These are phyloP conservation scores for Hemibagrus guttatus DNA, from an alignment of 2,797 vertebrate species.

Conservation along the genomic window DNA sequence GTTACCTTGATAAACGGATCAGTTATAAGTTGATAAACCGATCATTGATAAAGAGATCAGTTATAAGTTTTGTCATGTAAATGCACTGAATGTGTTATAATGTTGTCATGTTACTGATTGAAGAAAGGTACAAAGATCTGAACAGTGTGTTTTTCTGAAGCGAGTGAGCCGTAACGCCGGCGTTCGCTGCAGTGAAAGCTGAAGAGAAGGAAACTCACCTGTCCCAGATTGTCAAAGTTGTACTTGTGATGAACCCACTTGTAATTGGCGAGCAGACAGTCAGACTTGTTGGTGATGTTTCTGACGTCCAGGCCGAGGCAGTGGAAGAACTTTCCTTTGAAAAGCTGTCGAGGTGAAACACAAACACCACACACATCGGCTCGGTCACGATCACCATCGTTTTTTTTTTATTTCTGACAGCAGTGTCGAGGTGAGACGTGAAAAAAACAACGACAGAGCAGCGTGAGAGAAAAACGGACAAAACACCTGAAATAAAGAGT, in stretches of 20 bases:
- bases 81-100: too few species aligned
- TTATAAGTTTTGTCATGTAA: too few species aligned
- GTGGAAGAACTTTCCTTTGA: slow-evolving; percentile 98
- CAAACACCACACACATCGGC: slow-evolving; percentile 26
- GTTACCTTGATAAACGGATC: too few species aligned
- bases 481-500: not conserved
- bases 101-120: too few species aligned
- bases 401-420: slow-evolving; percentile 14
- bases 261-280: slow-evolving; percentile 91
- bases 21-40: too few species aligned
- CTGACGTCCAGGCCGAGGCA: slow-evolving; percentile 90
- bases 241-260: slow-evolving; percentile 99
- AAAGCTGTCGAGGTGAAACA: slow-evolving; percentile 79
- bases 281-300: slow-evolving; percentile 95
- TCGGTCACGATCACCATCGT: slow-evolving; percentile 30
- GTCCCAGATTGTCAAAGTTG: slow-evolving; percentile 97
- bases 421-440: not conserved
- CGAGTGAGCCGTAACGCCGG: too few species aligned
- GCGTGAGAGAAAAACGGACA: not conserved
- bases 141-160: too few species aligned
- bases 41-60: too few species aligned
- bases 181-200: too few species aligned
- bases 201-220: slow-evolving; percentile 73
- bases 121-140: too few species aligned
- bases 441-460: not conserved